These are phyloP conservation scores for Stratiomys singularior DNA, from an alignment of 2,888 invertebrate genomes.

Conservation along the genomic window DNA sequence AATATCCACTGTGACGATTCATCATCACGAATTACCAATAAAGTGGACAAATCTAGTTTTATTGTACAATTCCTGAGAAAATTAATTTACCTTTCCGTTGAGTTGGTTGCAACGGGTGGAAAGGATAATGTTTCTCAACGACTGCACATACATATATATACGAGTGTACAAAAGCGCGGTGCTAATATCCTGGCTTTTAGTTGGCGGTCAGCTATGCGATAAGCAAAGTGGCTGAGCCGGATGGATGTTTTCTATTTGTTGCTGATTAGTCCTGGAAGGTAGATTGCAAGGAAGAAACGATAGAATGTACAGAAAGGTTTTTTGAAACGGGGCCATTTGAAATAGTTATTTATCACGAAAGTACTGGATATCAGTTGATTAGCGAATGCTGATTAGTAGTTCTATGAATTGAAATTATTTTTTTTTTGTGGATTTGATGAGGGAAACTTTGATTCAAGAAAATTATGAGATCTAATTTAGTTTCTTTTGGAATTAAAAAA, in stretches of 20 bases:
- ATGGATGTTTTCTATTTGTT: background rate
- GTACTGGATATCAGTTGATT: no score
- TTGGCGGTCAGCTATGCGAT: background rate
- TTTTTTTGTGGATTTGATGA: no score
- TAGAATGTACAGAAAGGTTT: background rate
- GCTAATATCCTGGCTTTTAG: background rate
- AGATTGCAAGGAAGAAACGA: background rate
- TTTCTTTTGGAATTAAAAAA: no score
- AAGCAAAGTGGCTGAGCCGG: no score
- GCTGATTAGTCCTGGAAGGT: background rate
- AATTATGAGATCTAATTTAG: no score
- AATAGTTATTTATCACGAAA: no score
- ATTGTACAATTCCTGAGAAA: constrained; percentile 32
- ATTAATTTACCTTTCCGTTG: constrained; percentile 4
- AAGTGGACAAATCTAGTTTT: constrained; percentile 52
- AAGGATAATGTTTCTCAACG: no score
- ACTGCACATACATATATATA: no score
- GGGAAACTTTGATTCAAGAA: no score
- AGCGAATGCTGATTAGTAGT: no score
- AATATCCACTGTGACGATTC: constrained; percentile 56
- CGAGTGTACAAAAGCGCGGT: background rate
- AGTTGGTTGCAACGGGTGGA: background rate
- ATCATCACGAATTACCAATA: constrained; percentile 58
- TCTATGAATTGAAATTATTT: no score
- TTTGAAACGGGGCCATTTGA: no score